phyloP scores from a whole-genome alignment of 1,140 invertebrate genomes.

The Pteromalus puparum region DNA sequence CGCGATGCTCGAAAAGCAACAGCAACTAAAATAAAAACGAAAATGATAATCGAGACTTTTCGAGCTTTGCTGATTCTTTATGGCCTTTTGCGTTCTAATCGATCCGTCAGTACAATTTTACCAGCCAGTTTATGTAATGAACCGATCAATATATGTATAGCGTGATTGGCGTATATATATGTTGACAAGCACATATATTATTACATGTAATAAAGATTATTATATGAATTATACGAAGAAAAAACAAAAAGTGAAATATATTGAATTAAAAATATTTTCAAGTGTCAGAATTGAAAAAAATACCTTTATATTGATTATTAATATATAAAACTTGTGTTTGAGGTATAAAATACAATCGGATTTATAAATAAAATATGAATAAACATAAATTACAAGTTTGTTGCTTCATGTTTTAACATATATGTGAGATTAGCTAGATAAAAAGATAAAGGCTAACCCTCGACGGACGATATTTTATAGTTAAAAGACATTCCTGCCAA shows the following conservation, averaged over 20 bases:
- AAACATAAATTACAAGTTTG: conserved; percentile 22
- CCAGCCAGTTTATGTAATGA: conserved; percentile 45
- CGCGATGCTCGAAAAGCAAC: conserved; percentile 27
- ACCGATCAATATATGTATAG: conserved; percentile 33
- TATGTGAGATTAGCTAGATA: conserved; percentile 26
- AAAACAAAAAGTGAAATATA: conserved; percentile 48
- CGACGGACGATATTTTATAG: conserved; percentile 54
- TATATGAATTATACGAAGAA: conserved; percentile 50
- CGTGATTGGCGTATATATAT: neutral
- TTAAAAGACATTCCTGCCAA: conserved; percentile 64
- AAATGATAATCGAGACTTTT: conserved; percentile 23
- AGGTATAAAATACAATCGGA: conserved; percentile 40
- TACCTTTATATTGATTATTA: conserved; percentile 39
- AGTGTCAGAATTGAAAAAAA: conserved; percentile 41
- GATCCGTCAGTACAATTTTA: conserved; percentile 50
- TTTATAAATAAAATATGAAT: conserved; percentile 10
- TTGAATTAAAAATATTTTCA: conserved; percentile 44
- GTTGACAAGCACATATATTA: conserved; percentile 6
- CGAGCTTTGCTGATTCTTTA: conserved; percentile 38
- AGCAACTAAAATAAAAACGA: neutral
- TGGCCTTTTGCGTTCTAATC: conserved; percentile 46
- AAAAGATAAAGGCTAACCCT: conserved; percentile 52
- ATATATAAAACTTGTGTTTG: conserved; percentile 15
- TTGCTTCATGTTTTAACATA: conserved; percentile 24
- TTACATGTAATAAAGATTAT: conserved; percentile 37